Evolutionary conservation across 2,113 vertebrate species (phyloP), one percentile per base, ranked within the genome.

Genomic region (Epinephelus fuscoguttatus): DNA sequence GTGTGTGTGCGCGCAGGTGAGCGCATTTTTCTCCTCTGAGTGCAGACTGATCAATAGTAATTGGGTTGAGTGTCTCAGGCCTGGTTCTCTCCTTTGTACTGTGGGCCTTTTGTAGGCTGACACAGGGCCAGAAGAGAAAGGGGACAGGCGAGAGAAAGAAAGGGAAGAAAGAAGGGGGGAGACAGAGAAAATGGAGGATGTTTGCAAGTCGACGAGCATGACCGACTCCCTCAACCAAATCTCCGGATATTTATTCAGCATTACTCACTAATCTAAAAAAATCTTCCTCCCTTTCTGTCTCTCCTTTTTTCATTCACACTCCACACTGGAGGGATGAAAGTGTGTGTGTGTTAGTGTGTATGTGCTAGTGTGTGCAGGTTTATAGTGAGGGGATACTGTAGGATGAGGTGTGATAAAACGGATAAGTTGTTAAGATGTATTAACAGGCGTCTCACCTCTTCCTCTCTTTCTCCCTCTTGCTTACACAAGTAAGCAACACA

Each of bases 181-280:
- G 88, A 83, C 25, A 0, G 82, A 78, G 89, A 93, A 95, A 93
- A 94, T 92, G 89, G 87, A 92, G 91, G 86, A 90, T 94, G 94
- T 94, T 95, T 94, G 92, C 93, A 93, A 92, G 90, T 92, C 88
- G 91, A 89, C 61, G 88, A 92, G 94, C 94, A 88, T 95, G 95
- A 95, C 94, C 75, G 88, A 89, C 91, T 92, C 84, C 84, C 87
- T 89, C 91, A 88, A 78, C 89, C 89, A 94, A 93, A 94, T 93
- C 88, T 94, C 91, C 78, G 85, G 88, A 94, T 94, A 94, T 95
- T 95, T 95, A 92, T 95, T 95, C 92, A 92, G 89, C 89, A 93
- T 94, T 93, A 94, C 90, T 87, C 79, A 84, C 93, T 91, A 88
- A 94, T 94, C 89, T 85, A 78, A 93, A 94, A 91, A 84, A 90